Conservation (phyloP, 2,797 vertebrate species). For the Holocentrus rufus region DNA sequence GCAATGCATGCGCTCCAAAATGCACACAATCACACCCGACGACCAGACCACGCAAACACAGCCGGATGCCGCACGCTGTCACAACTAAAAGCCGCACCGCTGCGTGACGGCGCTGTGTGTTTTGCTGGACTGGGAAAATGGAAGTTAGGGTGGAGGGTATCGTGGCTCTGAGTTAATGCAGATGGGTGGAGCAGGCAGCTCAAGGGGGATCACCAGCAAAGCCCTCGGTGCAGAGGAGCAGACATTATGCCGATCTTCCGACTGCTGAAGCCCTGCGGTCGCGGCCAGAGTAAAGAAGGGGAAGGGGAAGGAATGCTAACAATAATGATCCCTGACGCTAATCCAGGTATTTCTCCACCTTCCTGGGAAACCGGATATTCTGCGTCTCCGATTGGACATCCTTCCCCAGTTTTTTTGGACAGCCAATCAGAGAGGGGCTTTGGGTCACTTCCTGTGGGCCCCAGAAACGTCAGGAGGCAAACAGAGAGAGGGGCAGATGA, state of each 20-base stretch:
- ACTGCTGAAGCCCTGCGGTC: conserved; percentile 45
- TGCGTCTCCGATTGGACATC: conserved; percentile 55
- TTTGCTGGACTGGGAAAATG: conserved; percentile 51
- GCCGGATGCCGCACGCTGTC: conserved; percentile 14
- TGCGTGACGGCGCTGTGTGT: conserved; percentile 25
- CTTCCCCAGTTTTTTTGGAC: conserved; percentile 38
- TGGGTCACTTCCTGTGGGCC: conserved; percentile 63
- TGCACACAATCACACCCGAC: conserved; percentile 16
- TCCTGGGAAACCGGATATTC: conserved; percentile 76
- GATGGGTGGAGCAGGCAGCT: conserved; percentile 62
- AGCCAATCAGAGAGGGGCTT: conserved; percentile 69
- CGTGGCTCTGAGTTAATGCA: conserved; percentile 61
- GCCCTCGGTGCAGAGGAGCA: conserved; percentile 62
- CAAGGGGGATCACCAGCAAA: conserved; percentile 67
- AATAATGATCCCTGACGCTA: conserved; percentile 81
- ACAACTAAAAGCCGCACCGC: conserved; percentile 19
- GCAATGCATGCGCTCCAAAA: not conserved
- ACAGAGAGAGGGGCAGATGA: conserved; percentile 24
- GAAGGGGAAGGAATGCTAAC: conserved; percentile 68
- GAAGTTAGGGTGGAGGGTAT: conserved; percentile 32
- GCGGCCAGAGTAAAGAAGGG: conserved; percentile 58
- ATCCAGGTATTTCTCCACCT: conserved; percentile 77
- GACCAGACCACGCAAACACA: conserved; percentile 35
- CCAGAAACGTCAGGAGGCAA: conserved; percentile 39
- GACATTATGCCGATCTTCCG: conserved; percentile 70